These are phyloP conservation scores for Diarsia rubi DNA, from an alignment of 2,888 invertebrate species.

Conservation along the genomic window DNA sequence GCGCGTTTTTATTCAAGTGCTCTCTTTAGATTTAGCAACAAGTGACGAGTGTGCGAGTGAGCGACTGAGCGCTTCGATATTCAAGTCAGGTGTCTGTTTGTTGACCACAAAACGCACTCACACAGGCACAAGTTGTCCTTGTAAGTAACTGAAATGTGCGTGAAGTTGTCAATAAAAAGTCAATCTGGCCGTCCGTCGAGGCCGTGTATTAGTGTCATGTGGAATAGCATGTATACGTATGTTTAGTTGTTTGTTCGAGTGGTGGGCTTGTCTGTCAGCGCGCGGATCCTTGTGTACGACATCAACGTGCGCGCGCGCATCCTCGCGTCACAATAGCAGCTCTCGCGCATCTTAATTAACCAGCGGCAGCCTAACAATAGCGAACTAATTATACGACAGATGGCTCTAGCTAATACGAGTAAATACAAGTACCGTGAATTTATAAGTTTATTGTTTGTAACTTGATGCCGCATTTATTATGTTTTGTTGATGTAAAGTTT, in stretches of 20 bases:
- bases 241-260: slow-evolving; percentile 50
- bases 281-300: slow-evolving; percentile 80
- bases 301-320: slow-evolving; percentile 84
- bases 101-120: slow-evolving; percentile 67
- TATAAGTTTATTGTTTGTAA: slow-evolving; percentile 59
- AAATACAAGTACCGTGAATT: slow-evolving; percentile 64
- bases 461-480: slow-evolving; percentile 43
- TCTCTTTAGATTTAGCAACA: slow-evolving; percentile 61
- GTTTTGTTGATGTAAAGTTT: slow-evolving; percentile 24
- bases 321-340: slow-evolving; percentile 74
- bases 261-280: slow-evolving; percentile 58
- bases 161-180: slow-evolving; percentile 62
- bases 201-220: slow-evolving; percentile 56
- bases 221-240: slow-evolving; percentile 52
- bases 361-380: slow-evolving; percentile 79
- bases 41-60: slow-evolving; percentile 35
- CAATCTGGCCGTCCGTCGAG: slow-evolving; percentile 53
- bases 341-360: slow-evolving; percentile 86
- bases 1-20: slow-evolving; percentile 70
- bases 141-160: slow-evolving; percentile 62
- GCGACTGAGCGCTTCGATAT: slow-evolving; percentile 66
- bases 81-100: slow-evolving; percentile 73
- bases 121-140: slow-evolving; percentile 65
- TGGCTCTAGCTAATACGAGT: slow-evolving; percentile 75
- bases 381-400: slow-evolving; percentile 82